Base-by-base conservation (phyloP, 2,113 vertebrate genomes). In the Rhineura floridana region DNA sequence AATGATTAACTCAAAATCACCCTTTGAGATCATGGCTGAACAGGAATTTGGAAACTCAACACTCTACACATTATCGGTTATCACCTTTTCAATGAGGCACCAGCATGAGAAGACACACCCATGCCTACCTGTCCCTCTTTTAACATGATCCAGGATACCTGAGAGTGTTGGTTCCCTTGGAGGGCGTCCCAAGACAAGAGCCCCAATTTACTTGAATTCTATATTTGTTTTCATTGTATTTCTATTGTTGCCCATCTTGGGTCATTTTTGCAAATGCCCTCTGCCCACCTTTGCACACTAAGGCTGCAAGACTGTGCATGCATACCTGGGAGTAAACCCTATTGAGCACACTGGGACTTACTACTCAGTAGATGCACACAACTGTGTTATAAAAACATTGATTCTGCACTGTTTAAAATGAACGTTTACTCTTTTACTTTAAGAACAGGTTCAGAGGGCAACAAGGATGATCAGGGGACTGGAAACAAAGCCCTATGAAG, bases 311-410 rank as follows among this genome's bases (percentile, higher is more conserved):
- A 15, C 39, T 7, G 39, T 42, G 15, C 70, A 39, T 19, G 39
- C 2, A 2, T 8, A 39, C 13, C n/a, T 5, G 11, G 17, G 33
- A 15, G 13, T 9, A n/a, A 3, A 15, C n/a, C n/a, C n/a, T 1
- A 39, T 15, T 39, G 21, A 5, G 44, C 25, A 76, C 7, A 11
- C 1, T 77, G 23, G 28, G 19, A 46, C 10, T 76, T 46, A 46
- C 21, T 46, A 28, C 42, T 28, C 12, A 73, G 70, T 73, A 73
- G 15, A 42, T 21, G 17, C 2, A 6, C 3, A 73, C 36, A 13
- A 8, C 6, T 0, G 7, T 42, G 4, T n/a, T 21, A 6, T 73
- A 73, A 21, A 42, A 67, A 36, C 33, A 70, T 36, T 28, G 3
- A 33, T 67, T 67, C 28, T 33, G 28, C n/a, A n/a, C 30, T 67